phyloP scores from a whole-genome alignment of 2,888 invertebrate species.

The Molanna angustata region DNA sequence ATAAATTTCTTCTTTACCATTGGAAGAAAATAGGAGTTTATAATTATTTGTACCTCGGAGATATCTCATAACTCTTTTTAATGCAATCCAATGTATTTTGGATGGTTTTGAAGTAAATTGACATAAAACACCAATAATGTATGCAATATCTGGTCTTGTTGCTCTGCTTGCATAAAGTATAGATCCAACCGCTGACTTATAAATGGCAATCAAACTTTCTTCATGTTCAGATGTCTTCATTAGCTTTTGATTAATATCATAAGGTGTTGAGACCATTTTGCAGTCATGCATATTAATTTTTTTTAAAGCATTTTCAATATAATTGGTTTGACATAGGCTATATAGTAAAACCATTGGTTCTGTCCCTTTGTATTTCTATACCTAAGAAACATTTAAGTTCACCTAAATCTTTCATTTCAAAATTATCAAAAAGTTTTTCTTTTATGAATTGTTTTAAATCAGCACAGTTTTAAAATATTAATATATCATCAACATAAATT shows the following conservation, averaged over 20 bases:
- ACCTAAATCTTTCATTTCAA: conserved; percentile 7
- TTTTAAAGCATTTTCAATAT: conserved; percentile 1
- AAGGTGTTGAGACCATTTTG: neutral
- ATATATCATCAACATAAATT: conserved; percentile 1
- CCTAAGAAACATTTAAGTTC: neutral
- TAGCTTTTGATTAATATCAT: neutral
- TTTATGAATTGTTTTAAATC: neutral
- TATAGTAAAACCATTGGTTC: neutral
- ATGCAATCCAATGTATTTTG: conserved; percentile 29
- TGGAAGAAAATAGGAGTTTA: conserved; percentile 5
- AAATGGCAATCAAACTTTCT: neutral
- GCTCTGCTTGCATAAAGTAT: conserved; percentile 11
- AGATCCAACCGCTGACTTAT: neutral
- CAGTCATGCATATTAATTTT: conserved; percentile 3
- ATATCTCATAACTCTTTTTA: conserved; percentile 33
- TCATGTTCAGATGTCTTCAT: neutral
- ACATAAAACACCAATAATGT: conserved; percentile 33
- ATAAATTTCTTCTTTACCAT: neutral
- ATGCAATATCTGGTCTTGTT: conserved; percentile 34
- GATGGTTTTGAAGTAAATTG: conserved; percentile 31
- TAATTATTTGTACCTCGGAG: conserved; percentile 33
- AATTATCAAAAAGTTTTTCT: neutral
- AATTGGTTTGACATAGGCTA: neutral
- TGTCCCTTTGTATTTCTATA: conserved; percentile 2
- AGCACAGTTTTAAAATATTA: neutral